These are phyloP conservation scores for Daubentonia madagascariensis DNA, from an alignment of 2,113 vertebrate species.

Conservation along the genomic window DNA sequence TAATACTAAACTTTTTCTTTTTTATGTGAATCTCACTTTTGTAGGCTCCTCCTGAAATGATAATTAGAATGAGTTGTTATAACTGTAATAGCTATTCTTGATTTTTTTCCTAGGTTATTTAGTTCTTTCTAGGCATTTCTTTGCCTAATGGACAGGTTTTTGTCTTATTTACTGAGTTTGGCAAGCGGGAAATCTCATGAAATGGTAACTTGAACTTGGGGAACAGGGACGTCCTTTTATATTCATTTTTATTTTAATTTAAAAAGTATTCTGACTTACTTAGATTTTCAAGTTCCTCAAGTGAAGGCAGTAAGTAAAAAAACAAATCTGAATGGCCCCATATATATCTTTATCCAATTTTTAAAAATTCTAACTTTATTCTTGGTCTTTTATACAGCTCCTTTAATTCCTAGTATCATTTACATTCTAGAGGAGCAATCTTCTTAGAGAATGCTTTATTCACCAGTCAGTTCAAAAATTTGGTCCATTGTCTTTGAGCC, in stretches of 20 bases:
- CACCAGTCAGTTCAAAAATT: constrained; percentile 12
- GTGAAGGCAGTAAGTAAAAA: constrained; percentile 13
- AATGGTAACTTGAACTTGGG: constrained; percentile 31
- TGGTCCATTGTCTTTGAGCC: background rate
- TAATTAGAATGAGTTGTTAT: background rate
- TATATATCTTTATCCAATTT: background rate
- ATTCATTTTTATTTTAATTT: background rate
- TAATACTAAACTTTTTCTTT: constrained; percentile 22
- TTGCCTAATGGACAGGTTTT: constrained; percentile 10
- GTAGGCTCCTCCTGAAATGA: constrained; percentile 32
- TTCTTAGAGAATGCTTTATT: constrained; percentile 1
- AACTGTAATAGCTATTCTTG: background rate
- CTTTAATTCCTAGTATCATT: constrained; percentile 12
- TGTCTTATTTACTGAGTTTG: constrained; percentile 5
- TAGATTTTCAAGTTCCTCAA: constrained; percentile 35
- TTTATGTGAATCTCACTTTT: background rate
- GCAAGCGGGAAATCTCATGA: constrained; percentile 31
- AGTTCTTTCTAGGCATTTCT: constrained; percentile 47
- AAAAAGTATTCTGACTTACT: constrained; percentile 32
- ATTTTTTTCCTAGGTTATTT: background rate
- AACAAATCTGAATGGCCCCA: background rate
- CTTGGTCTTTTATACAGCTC: background rate
- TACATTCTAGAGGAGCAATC: background rate
- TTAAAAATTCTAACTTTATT: background rate
- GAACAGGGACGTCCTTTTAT: background rate